A percentile compares a stretch with the other conserved stretches of the same genome.
Evolutionary conservation across 1,140 invertebrate species (phyloP).

Genomic region (Antheraea pernyi): DNA sequence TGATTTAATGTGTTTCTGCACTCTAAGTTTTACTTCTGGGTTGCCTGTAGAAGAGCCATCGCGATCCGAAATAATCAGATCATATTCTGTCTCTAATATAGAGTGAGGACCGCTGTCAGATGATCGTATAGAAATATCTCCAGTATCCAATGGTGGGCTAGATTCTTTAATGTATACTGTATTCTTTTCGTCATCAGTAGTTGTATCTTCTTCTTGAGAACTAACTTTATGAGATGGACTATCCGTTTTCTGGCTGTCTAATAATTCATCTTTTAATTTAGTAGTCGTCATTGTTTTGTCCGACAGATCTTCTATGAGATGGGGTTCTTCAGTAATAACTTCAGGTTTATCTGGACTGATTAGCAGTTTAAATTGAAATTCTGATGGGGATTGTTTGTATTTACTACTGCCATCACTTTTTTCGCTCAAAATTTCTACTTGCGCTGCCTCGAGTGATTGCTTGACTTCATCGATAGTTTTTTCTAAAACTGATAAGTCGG

Average conservation of each 20-base stretch:
- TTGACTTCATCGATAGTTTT: conserved; percentile 86
- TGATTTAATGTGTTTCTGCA: conserved; percentile 78
- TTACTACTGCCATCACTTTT: conserved; percentile 79
- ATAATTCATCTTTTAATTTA: conserved; percentile 42
- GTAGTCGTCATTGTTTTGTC: conserved; percentile 44
- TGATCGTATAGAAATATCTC: conserved; percentile 70
- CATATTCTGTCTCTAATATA: conserved; percentile 75
- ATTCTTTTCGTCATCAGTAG: conserved; percentile 71
- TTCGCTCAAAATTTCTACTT: conserved; percentile 83
- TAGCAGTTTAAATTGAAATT: conserved; percentile 84
- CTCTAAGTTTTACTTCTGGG: conserved; percentile 71
- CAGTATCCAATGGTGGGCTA: conserved; percentile 62
- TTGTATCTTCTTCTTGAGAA: conserved; percentile 65
- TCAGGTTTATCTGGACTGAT: conserved; percentile 76
- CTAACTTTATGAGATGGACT: conserved; percentile 61
- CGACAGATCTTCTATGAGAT: conserved; percentile 47
- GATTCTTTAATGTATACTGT: conserved; percentile 69
- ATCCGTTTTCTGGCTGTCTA: conserved; percentile 64
- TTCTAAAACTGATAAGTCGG: conserved; percentile 78
- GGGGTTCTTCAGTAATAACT: conserved; percentile 75
- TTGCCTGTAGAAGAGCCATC: conserved; percentile 73
- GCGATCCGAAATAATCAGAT: conserved; percentile 63
- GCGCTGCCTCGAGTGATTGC: conserved; percentile 83
- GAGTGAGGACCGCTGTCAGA: conserved; percentile 77
- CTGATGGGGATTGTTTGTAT: conserved; percentile 85